Conservation (phyloP, 2,888 invertebrate species). For the Mellilla xanthometata region DNA sequence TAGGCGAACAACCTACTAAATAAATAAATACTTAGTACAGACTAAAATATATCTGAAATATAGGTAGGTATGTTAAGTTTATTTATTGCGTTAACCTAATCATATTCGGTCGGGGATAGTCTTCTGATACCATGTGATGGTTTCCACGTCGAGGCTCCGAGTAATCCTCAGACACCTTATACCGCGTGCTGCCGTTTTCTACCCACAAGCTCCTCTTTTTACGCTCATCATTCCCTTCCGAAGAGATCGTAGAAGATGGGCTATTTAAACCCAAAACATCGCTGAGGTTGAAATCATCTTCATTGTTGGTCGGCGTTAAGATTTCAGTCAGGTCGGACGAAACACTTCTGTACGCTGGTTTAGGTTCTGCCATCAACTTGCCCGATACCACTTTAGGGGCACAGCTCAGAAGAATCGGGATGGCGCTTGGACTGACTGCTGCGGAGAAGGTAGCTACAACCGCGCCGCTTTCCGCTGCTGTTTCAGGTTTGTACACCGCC, state of each 20-base stretch:
- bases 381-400: conserved; percentile 40
- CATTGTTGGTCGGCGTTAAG: neutral
- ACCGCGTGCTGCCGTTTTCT: conserved; percentile 30
- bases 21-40: too few relatives aligned
- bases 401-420: conserved; percentile 44
- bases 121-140: conserved; percentile 40
- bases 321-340: conserved; percentile 5
- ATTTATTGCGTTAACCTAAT: conserved; percentile 13
- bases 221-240: conserved; percentile 10
- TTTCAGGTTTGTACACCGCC: conserved; percentile 1
- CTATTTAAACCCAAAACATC: conserved; percentile 18
- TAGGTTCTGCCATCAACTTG: conserved; percentile 22
- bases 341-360: conserved; percentile 12
- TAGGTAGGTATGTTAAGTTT: neutral
- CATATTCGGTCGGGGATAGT: conserved; percentile 42
- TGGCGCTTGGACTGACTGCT: conserved; percentile 5
- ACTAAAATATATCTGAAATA: too few relatives aligned
- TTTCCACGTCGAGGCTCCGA: conserved; percentile 34
- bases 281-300: neutral
- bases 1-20: too few relatives aligned
- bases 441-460: conserved; percentile 11
- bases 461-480: neutral
- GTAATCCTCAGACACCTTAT: conserved; percentile 43
- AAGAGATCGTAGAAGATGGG: conserved; percentile 20
- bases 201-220: conserved; percentile 23